These are phyloP conservation scores for Poeciliopsis retropinna DNA, from an alignment of 2,113 vertebrate species.

Conservation along the genomic window DNA sequence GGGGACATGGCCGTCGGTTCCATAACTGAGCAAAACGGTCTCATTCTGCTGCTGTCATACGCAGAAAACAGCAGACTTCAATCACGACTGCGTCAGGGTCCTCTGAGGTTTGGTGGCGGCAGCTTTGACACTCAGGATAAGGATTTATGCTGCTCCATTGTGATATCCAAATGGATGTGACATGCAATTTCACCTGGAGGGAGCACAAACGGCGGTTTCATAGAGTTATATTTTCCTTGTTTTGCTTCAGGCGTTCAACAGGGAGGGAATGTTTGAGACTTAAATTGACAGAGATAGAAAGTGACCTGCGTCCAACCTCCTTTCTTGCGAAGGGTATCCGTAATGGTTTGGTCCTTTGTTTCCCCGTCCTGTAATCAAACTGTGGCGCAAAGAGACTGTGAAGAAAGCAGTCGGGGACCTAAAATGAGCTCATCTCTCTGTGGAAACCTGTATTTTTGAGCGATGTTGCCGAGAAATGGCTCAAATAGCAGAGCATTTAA, in stretches of 20 bases:
- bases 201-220: slow-evolving; percentile 53
- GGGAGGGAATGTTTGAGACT: background rate
- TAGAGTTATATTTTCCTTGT: slow-evolving; percentile 30
- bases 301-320: slow-evolving; percentile 34
- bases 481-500: slow-evolving; percentile 66
- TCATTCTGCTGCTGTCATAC: slow-evolving; percentile 71
- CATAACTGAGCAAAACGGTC: slow-evolving; percentile 70
- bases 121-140: slow-evolving; percentile 46
- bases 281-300: slow-evolving; percentile 21
- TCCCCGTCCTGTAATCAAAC: slow-evolving; percentile 65
- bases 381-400: slow-evolving; percentile 71
- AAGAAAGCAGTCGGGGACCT: slow-evolving; percentile 41
- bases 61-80: slow-evolving; percentile 62
- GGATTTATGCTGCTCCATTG: slow-evolving; percentile 50
- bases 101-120: slow-evolving; percentile 8
- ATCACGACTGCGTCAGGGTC: slow-evolving; percentile 24
- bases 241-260: slow-evolving; percentile 11
- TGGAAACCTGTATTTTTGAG: slow-evolving; percentile 51
- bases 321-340: slow-evolving; percentile 34
- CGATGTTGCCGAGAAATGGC: slow-evolving; percentile 72
- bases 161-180: slow-evolving; percentile 50
- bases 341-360: slow-evolving; percentile 57
- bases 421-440: slow-evolving; percentile 76
- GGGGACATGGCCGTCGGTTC: slow-evolving; percentile 31
- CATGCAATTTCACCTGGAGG: slow-evolving; percentile 67